Base-by-base conservation (phyloP, 2,113 vertebrate species). In the Acinonyx jubatus region DNA sequence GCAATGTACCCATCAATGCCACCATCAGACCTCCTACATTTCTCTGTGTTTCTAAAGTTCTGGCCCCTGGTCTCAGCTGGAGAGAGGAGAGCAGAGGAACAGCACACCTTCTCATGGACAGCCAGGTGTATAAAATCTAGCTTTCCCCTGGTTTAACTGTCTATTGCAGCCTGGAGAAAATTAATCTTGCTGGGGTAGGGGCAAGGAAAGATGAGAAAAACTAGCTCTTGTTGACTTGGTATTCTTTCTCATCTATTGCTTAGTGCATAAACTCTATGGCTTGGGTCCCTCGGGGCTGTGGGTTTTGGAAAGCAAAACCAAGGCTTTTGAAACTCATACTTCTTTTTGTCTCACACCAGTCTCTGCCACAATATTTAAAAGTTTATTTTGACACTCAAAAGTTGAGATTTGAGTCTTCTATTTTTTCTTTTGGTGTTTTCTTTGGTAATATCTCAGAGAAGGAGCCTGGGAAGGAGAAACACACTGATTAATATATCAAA, bases 261-360 rank as follows among this genome's bases (percentile, higher is more conserved):
- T 71, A 23, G 9, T 69, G 36, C 45, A 69, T 85, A 79, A 95
- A 94, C 31, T 65, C 61, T 50, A 33, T 21, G 48, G 31, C 33
- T 25, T 15, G 2, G 76, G 48, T 87, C 27, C 9, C 80, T 74
- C 1, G 7, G 31, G 21, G 38, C 50, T 55, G 5, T 82, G 85
- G 74, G 68, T 69, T 97, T 73, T 87, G 38, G 78, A 92, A 80
- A 29, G 45, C n/a, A 84, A 96, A 93, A 83, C 29, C 38, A 86
- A 86, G 27, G 2, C 14, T 80, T 94, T 65, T 50, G 50, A 92
- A 88, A 86, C 16, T 36, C 16, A 3, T 18, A 65, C 29, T 57
- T 81, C 25, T 76, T 88, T 80, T 76, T 82, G 19, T 57, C 61
- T 87, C 55, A 87, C 0, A 86, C 14, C 18, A 50, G 3, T 84